These are phyloP conservation scores for Prochilodus magdalenae DNA, from an alignment of 2,113 vertebrate genomes.

Conservation along the genomic window DNA sequence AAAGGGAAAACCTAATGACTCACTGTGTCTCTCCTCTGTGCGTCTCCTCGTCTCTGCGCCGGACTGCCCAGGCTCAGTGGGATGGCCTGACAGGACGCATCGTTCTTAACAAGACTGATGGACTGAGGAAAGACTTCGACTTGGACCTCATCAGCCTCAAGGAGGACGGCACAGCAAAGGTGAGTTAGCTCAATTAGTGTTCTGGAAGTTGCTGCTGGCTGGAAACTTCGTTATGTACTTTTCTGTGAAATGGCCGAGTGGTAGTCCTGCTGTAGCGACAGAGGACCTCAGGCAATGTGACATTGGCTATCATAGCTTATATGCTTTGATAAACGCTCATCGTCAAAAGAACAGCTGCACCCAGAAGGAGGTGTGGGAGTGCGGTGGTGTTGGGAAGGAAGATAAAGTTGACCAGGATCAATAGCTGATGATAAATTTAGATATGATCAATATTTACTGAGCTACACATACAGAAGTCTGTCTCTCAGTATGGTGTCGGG, in stretches of 20 bases:
- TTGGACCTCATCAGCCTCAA: constrained; percentile 98
- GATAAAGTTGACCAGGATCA: too few species aligned
- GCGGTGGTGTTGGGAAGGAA: too few species aligned
- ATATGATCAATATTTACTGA: too few species aligned
- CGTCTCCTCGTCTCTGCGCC: constrained; percentile 23
- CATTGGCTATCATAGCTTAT: neutral
- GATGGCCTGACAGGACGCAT: constrained; percentile 95
- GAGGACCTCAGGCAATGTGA: neutral
- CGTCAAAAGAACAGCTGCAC: too few species aligned
- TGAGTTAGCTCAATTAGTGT: constrained; percentile 66
- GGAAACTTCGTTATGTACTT: constrained; percentile 52
- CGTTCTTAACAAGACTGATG: constrained; percentile 94
- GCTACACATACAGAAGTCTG: too few species aligned
- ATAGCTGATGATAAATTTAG: too few species aligned
- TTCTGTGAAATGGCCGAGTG: neutral
- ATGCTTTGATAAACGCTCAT: too few species aligned
- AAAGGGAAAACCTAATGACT: neutral
- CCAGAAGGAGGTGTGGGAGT: too few species aligned
- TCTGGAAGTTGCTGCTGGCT: constrained; percentile 31
- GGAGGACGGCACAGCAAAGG: constrained; percentile 94
- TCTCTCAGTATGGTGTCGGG: too few species aligned
- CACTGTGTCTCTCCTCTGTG: constrained; percentile 12
- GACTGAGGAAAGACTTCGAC: constrained; percentile 93
- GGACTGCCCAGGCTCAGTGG: constrained; percentile 86
- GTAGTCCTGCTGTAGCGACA: neutral